These are phyloP conservation scores for Trachelus tabidus DNA, from an alignment of 2,888 invertebrate species.

Conservation along the genomic window DNA sequence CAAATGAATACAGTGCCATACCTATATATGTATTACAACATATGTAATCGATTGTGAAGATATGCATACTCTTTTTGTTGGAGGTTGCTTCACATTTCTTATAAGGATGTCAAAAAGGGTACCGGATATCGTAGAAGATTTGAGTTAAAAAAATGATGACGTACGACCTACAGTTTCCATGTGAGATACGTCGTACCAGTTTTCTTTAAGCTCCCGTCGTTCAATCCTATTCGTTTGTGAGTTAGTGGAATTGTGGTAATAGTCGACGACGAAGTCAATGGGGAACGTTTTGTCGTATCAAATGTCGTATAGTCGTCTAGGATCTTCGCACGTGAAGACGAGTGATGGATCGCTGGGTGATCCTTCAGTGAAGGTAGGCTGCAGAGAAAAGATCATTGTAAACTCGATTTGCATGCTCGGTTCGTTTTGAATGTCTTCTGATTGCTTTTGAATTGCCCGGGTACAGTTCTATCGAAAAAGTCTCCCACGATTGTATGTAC, in stretches of 20 bases:
- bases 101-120: background rate
- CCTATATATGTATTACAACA: background rate
- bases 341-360: slow-evolving; percentile 52
- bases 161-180: background rate
- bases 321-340: slow-evolving; percentile 3
- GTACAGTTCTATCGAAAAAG: slow-evolving; percentile 1
- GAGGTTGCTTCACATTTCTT: background rate
- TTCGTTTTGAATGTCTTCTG: slow-evolving; percentile 46
- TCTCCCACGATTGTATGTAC: slow-evolving; percentile 2
- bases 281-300: background rate
- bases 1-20: background rate
- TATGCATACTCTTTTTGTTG: background rate
- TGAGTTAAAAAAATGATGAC: background rate
- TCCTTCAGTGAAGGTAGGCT: slow-evolving; percentile 26
- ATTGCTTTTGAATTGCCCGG: slow-evolving; percentile 47
- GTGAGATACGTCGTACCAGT: background rate
- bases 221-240: background rate
- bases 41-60: background rate
- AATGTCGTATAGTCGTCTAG: background rate
- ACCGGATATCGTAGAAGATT: background rate
- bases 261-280: background rate
- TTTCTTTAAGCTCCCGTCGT: background rate
- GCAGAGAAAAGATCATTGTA: slow-evolving; percentile 28
- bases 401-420: slow-evolving; percentile 50
- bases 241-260: background rate